Conservation (phyloP, 1,140 invertebrate species). For the Drusus annulatus region DNA sequence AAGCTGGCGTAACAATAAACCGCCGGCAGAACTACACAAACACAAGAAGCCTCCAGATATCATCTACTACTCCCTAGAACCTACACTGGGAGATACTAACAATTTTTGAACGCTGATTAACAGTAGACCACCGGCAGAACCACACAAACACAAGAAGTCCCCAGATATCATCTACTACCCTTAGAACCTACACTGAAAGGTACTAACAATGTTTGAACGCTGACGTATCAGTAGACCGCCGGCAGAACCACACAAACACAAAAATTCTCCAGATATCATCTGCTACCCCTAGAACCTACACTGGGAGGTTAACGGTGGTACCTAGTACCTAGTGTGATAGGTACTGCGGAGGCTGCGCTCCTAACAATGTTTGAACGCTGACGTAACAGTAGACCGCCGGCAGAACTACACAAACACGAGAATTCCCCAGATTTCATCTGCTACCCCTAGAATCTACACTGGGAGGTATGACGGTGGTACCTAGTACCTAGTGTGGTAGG, state of each 20-base stretch:
- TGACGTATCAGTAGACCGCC: constrained; percentile 19
- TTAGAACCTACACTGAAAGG: neutral
- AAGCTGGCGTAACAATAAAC: constrained; percentile 11
- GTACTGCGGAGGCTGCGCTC: neutral
- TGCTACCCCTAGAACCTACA: neutral
- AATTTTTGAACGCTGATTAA: constrained; percentile 18
- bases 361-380: constrained; percentile 9
- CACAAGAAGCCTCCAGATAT: neutral
- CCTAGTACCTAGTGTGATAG: neutral
- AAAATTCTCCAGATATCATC: neutral
- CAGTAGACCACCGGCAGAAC: constrained; percentile 10
- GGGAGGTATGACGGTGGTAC: neutral
- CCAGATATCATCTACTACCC: neutral
- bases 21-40: neutral
- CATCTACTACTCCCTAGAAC: constrained; percentile 8
- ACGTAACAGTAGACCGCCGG: constrained; percentile 29
- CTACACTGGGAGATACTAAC: neutral
- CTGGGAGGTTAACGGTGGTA: neutral
- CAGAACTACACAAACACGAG: neutral
- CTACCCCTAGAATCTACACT: neutral
- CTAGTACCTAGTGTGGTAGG: neutral
- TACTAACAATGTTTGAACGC: constrained; percentile 9
- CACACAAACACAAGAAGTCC: neutral
- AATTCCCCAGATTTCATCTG: neutral
- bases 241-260: neutral